phyloP scores from a whole-genome alignment of 2,888 invertebrate genomes.

The Hermaeophaga mercurialis region DNA sequence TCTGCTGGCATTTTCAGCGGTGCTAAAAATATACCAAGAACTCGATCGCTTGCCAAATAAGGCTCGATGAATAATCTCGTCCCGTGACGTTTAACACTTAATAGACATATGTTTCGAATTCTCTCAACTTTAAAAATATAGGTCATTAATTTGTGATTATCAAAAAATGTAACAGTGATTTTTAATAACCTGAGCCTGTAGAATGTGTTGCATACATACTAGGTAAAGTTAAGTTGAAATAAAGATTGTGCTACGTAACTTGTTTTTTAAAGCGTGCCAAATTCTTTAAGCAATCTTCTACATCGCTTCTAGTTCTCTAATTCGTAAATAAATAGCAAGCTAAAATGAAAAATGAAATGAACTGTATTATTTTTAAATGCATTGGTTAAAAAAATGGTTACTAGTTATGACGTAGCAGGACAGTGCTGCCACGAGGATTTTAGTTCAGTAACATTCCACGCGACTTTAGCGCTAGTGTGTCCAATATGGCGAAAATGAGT shows the following conservation, averaged over 20 bases:
- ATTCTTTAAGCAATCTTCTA: not conserved
- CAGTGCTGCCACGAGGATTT: slow-evolving; percentile 8
- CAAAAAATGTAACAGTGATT: not conserved
- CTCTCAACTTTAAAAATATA: slow-evolving; percentile 16
- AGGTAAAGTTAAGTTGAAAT: slow-evolving; percentile 1
- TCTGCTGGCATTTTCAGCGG: slow-evolving; percentile 19
- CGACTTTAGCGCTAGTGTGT: slow-evolving; percentile 53
- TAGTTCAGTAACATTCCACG: slow-evolving; percentile 24
- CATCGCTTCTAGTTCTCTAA: not conserved
- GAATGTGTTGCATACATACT: slow-evolving; percentile 21
- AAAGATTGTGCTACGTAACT: not conserved
- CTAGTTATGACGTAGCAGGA: not conserved
- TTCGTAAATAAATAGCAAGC: not conserved
- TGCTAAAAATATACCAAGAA: slow-evolving; percentile 44
- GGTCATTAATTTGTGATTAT: slow-evolving; percentile 22
- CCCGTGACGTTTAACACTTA: slow-evolving; percentile 37
- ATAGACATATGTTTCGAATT: slow-evolving; percentile 13
- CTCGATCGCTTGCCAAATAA: slow-evolving; percentile 46
- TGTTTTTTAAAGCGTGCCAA: slow-evolving; percentile 1
- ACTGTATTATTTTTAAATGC: not conserved
- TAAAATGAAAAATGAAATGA: not conserved
- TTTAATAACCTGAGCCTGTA: slow-evolving; percentile 6
- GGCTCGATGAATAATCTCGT: slow-evolving; percentile 34
- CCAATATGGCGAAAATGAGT: slow-evolving; percentile 68
- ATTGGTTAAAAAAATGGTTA: slow-evolving; percentile 9